Percentiles rank a stretch among this genome's conserved stretches.
phyloP scores from a whole-genome alignment of 2,888 invertebrate species.

The Serrognathus titanus region DNA sequence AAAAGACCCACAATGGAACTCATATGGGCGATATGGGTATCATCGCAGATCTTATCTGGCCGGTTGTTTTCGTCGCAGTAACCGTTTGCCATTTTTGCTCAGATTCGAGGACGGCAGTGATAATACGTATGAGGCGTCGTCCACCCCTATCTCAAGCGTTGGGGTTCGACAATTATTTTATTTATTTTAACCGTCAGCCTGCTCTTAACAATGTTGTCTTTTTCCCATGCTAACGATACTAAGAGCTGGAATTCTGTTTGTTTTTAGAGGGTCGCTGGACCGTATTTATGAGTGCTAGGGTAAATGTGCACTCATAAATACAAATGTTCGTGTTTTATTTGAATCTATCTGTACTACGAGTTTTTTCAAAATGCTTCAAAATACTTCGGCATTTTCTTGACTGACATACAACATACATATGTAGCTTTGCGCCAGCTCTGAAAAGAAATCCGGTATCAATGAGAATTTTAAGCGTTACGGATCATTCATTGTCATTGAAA shows the following conservation, averaged over 20 bases:
- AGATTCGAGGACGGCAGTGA: constrained; percentile 8
- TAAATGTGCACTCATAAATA: too few relatives aligned
- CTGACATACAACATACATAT: neutral
- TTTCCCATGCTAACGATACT: constrained; percentile 36
- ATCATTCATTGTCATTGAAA: too few relatives aligned
- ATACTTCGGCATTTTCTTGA: neutral
- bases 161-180: constrained; percentile 38
- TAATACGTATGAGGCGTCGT: neutral
- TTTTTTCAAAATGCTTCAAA: neutral
- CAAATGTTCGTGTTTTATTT: too few relatives aligned
- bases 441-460: neutral
- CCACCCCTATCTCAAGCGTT: constrained; percentile 31
- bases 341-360: too few relatives aligned
- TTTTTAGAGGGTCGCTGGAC: neutral
- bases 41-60: constrained; percentile 14
- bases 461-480: neutral
- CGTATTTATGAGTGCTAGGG: too few relatives aligned
- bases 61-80: constrained; percentile 9
- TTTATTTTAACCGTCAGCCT: constrained; percentile 39
- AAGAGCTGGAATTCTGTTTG: constrained; percentile 11
- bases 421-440: neutral
- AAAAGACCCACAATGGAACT: constrained; percentile 22
- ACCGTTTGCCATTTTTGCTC: constrained; percentile 7
- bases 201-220: constrained; percentile 26
- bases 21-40: constrained; percentile 23